Conservation (phyloP, 2,113 vertebrate species). For the Struthio camelus region DNA sequence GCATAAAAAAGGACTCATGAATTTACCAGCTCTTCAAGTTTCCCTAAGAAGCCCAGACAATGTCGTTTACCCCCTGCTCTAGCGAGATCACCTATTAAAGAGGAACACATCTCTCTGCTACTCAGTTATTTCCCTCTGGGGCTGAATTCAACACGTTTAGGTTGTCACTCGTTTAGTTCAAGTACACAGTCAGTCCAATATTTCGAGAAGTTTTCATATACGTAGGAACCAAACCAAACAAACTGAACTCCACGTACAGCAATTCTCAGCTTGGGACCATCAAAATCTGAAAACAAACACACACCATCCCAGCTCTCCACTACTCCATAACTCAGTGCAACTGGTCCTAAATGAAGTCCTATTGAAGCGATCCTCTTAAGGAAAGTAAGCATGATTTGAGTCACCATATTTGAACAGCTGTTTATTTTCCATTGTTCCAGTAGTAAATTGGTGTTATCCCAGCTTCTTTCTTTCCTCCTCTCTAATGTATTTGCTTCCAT, state of each 20-base stretch:
- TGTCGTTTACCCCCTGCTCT: conserved; percentile 2
- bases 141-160: background rate
- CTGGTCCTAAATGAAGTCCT: background rate
- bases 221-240: background rate
- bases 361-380: background rate
- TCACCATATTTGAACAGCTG: background rate
- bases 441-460: background rate
- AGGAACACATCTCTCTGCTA: background rate
- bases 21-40: conserved; percentile 29
- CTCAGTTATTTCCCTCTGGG: background rate
- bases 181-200: background rate
- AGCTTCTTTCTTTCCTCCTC: background rate
- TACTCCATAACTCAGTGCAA: background rate
- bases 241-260: background rate
- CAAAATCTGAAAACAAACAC: background rate
- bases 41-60: background rate
- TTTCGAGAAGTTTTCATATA: background rate
- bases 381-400: background rate
- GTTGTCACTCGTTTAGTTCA: background rate
- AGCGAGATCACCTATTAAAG: conserved; percentile 18
- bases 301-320: background rate
- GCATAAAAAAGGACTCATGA: conserved; percentile 45
- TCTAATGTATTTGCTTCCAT: background rate
- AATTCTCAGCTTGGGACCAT: background rate
- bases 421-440: background rate